Base-by-base conservation (phyloP, 37 sponge, comb jelly and placozoan species). In the Ianthella basta region DNA sequence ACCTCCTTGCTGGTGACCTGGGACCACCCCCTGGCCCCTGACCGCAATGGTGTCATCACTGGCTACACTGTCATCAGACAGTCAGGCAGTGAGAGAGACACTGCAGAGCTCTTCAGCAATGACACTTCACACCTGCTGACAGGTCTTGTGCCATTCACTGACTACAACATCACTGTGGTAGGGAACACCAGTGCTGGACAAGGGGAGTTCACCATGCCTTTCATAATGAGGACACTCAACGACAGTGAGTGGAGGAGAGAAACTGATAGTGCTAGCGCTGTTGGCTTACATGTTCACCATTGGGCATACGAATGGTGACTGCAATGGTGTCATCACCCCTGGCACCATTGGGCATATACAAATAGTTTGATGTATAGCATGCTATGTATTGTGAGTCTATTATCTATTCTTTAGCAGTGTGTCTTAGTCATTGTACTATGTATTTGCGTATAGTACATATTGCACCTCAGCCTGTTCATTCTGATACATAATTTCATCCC, bases 1-100 rank as follows among this genome's bases (percentile, higher is more conserved):
- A 86, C 80, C 23, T 86, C 86, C 55, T 24, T 86, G 56, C 12
- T n/a, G 24, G 68, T 79, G 12, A 37, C 80, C 29, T 86, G 86
- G 86, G 56, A 61, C 32, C 78, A 75, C 54, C 78, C 78, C 53
- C 69, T 38, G 23, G 80, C 86, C 19, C 39, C 19, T 1, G 32
- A 86, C 55, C 80, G 53, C 24, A 86, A 86, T 60, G 86, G 86
- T 8, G 23, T 86, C 68, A 78, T 86, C 44, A 41, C 15, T 32
- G 20, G 64, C 80, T 86, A 86, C 79, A 64, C 33, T n/a, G 63
- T 86, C 65, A 35, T 50, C 24, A 50, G 44, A 13, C 53, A 75
- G 78, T 4, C 15, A 23, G 44, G n/a, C n/a, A 18, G 3, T 40
- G 78, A 75, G n/a, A 36, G 37, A 23, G 16, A 40, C 54, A 75